Base-by-base conservation (phyloP, 2,888 invertebrate species). In the Phyllotreta cruciferae region DNA sequence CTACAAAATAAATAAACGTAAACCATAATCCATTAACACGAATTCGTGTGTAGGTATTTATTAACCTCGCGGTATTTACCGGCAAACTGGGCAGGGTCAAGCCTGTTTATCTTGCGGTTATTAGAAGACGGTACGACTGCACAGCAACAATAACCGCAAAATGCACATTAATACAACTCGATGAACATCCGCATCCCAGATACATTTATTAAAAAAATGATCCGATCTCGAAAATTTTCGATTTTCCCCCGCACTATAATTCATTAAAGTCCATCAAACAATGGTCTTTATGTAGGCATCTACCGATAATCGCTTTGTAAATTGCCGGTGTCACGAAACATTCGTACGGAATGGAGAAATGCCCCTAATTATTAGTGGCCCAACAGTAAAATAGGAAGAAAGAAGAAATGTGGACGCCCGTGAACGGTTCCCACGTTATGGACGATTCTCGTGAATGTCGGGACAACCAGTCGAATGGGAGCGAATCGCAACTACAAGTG, bases 1-100 rank as follows among this genome's bases (percentile, higher is more conserved):
- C 24, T 24, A 24, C 24, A 24, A 24, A 24, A 24, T 24, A 24
- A 24, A 24, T 24, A 24, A 24, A 24, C 24, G 47, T 41, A 45
- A 14, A 50, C 56, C 41, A 36, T 44, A 47, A 38, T 61, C 55
- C 49, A 55, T 62, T 56, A 49, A 47, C 56, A 42, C 50, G 50
- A 50, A 50, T 62, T 49, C 56, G 44, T 54, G 37, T 8, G 14
- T 14, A 24, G 24, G 24, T 24, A 24, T 60, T 41, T 37, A 54
- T 10, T 47, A 24, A 47, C 47, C 47, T 47, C 34, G 55, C 34
- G 41, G 42, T 42, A 14, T 11, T 41, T 58, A 38, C 58, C 35
- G 42, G 39, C n/a, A 50, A 37, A 35, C 11, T 45, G 6, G 45
- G 10, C 45, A 45, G 13, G 34, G n/a, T 45, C 24, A 24, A 24